Evolutionary conservation across 2,113 vertebrate genomes (phyloP).

Genomic region (Noctilio leporinus): DNA sequence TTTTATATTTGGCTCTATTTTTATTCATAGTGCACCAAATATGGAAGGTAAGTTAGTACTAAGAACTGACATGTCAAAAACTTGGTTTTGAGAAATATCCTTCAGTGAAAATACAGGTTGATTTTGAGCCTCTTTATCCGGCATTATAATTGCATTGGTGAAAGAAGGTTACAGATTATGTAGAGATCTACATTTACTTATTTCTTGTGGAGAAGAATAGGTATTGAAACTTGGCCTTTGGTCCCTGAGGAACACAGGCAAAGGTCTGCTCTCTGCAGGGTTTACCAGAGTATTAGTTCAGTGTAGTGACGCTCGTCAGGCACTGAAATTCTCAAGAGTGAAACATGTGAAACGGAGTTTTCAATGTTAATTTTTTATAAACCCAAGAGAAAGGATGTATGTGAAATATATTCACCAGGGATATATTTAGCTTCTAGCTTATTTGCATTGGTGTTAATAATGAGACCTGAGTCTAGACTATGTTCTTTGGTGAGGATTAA

Average conservation of each 20-base stretch:
- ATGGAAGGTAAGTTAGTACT: slow-evolving; percentile 33
- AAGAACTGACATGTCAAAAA: neutral
- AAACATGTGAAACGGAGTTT: neutral
- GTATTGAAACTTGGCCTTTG: neutral
- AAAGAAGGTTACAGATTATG: neutral
- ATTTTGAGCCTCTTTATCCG: slow-evolving; percentile 7
- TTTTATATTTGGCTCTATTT: slow-evolving; percentile 52
- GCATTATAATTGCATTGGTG: slow-evolving; percentile 1
- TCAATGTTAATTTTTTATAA: neutral
- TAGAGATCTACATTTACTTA: neutral
- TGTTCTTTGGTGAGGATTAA: neutral
- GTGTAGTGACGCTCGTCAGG: neutral
- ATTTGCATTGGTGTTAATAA: neutral
- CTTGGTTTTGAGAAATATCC: neutral
- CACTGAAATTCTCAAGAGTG: neutral
- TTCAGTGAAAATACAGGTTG: slow-evolving; percentile 14
- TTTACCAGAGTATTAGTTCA: slow-evolving; percentile 7
- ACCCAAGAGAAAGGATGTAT: neutral
- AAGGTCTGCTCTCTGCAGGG: neutral
- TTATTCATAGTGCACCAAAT: slow-evolving; percentile 12
- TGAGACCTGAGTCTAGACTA: neutral
- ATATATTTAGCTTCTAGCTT: neutral
- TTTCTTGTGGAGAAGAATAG: neutral
- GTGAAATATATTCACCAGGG: neutral
- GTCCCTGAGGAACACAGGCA: slow-evolving; percentile 12